These are phyloP conservation scores for Antitype chi DNA, from an alignment of 2,888 invertebrate species.

Conservation along the genomic window DNA sequence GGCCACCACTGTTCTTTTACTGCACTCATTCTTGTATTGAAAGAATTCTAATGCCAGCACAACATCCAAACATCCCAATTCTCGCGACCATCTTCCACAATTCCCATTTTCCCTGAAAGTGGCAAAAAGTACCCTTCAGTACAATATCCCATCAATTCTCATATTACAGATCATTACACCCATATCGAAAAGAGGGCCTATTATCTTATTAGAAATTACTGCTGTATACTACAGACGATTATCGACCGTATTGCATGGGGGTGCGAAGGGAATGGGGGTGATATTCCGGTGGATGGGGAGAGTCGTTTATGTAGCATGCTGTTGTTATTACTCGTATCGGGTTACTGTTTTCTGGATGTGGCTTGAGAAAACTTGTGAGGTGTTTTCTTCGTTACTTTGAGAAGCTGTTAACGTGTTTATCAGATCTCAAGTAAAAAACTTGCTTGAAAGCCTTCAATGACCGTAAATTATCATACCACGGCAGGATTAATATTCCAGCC, in stretches of 20 bases:
- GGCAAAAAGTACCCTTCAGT: constrained; percentile 59
- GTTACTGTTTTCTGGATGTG: constrained; percentile 54
- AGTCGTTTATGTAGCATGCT: constrained; percentile 69
- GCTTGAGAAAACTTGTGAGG: background rate
- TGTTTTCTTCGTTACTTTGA: background rate
- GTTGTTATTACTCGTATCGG: constrained; percentile 64
- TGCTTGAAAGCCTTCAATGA: too few species aligned
- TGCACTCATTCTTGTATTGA: too few species aligned
- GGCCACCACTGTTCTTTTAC: too few species aligned
- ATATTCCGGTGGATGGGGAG: constrained; percentile 48
- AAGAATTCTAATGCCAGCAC: too few species aligned
- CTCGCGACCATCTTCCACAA: background rate
- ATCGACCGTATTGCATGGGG: constrained; percentile 51
- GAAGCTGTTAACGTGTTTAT: background rate
- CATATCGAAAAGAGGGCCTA: constrained; percentile 71
- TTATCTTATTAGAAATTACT: constrained; percentile 74
- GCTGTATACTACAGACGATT: constrained; percentile 53
- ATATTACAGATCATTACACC: constrained; percentile 66
- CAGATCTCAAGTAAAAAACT: too few species aligned
- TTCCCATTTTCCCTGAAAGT: constrained; percentile 51
- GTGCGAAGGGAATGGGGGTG: constrained; percentile 18
- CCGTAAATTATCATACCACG: too few species aligned
- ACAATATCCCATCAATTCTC: constrained; percentile 67
- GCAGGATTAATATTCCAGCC: too few species aligned
- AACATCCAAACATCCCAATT: background rate